Percentiles rank a stretch among this genome's conserved stretches.
Evolutionary conservation across 2,888 invertebrate species (phyloP).

Genomic region (Isotomurus palustris): DNA sequence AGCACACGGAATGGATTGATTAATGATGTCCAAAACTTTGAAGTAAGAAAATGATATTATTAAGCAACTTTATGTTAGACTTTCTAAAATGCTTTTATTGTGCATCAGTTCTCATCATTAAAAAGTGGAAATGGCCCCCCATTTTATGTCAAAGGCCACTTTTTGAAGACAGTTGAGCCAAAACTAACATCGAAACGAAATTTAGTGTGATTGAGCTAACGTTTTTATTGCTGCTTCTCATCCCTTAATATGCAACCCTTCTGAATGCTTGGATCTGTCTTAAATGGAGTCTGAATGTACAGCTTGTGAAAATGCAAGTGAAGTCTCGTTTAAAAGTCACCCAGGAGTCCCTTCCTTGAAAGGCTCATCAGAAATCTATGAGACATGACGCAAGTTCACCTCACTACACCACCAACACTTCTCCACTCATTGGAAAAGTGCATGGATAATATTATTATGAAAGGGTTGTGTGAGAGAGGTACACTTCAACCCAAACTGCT

Average conservation of each 20-base stretch:
- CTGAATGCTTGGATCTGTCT: too few relatives aligned
- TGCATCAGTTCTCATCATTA: too few relatives aligned
- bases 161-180: not conserved
- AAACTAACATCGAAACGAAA: constrained; percentile 14
- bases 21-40: not conserved
- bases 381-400: not conserved
- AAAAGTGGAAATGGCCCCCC: too few relatives aligned
- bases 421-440: not conserved
- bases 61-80: too few relatives aligned
- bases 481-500: not conserved
- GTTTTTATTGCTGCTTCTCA: constrained; percentile 26
- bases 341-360: too few relatives aligned
- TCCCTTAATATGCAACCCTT: too few relatives aligned
- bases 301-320: too few relatives aligned
- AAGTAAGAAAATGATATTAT: too few relatives aligned
- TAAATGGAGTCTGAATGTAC: too few relatives aligned
- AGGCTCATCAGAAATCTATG: constrained; percentile 9
- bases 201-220: constrained; percentile 25
- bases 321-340: too few relatives aligned
- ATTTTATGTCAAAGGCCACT: constrained; percentile 5
- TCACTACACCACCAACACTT: not conserved
- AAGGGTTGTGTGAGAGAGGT: too few relatives aligned
- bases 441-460: not conserved
- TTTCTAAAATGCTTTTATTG: too few relatives aligned
- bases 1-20: not conserved